Evolutionary conservation across 2,797 vertebrate genomes (phyloP).

Genomic region (Malurus splendens): DNA sequence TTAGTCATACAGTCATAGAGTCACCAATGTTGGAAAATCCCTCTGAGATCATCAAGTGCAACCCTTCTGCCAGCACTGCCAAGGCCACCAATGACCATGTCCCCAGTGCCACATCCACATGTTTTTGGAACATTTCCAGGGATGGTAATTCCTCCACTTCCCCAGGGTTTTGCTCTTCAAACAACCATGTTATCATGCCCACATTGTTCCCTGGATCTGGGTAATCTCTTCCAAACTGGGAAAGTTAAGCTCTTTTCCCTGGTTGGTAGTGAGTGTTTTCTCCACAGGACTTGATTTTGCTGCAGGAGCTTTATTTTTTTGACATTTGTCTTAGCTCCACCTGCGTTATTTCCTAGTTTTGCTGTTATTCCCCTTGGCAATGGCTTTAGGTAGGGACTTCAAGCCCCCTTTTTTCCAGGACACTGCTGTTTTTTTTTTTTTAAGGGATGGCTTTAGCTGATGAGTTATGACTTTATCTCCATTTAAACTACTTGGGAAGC

Average conservation of each 20-base stretch:
- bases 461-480: slow-evolving; percentile 6
- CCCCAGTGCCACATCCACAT: neutral
- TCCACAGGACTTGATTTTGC: neutral
- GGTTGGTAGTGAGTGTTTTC: neutral
- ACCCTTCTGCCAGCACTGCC: neutral
- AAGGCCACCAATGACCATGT: neutral
- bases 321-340: neutral
- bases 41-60: neutral
- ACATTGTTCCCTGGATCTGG: neutral
- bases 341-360: neutral
- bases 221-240: neutral
- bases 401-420: neutral
- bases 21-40: neutral
- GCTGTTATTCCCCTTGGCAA: neutral
- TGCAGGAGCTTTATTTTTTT: neutral
- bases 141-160: neutral
- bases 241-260: neutral
- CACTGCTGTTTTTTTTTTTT: neutral
- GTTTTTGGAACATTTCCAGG: neutral
- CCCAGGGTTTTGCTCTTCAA: neutral
- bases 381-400: neutral
- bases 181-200: neutral
- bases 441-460: neutral
- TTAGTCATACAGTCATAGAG: neutral
- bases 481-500: slow-evolving; percentile 32